Evolutionary conservation across 2,797 vertebrate genomes (phyloP), one percentile per base, ranked within the genome.

Genomic region (Netta rufina): DNA sequence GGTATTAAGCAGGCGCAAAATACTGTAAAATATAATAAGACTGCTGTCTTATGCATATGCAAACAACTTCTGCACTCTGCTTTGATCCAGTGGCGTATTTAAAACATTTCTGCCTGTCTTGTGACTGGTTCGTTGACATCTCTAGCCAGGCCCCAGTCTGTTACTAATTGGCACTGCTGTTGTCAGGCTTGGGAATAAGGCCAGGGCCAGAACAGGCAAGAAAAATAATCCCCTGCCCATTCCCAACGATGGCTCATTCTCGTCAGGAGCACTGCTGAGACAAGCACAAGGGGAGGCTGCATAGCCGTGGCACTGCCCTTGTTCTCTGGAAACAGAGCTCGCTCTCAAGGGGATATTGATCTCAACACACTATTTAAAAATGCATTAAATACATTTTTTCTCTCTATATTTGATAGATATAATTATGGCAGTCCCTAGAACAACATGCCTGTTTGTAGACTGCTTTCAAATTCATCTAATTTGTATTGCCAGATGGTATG

Each of bases 401-500:
- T 71, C 70, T 85, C 1, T 77, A 7, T 85, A 84, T 87, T 95
- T 95, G 96, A 96, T 94, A 95, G 95, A 93, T 96, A 91, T 72
- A 94, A 96, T 97, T 96, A 96, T 87, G 94, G 88, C 79, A 95
- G 92, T 75, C 82, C 69, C 87, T 93, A 92, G 94, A 94, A 97
- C 92, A 97, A 97, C 94, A 95, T 70, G 95, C 93, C 96, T 90
- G 92, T 92, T 96, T 83, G 93, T 93, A 95, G 96, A 92, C 88
- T 90, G 91, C 95, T 94, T 97, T 97, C 94, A 96, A 96, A 97
- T 96, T 94, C 96, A 95, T 95, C 93, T 95, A 95, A 96, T 97
- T 97, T 95, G 92, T 96, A 95, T 94, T 97, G 95, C 96, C 96
- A 97, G 96, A 97, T 97, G 96, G 96, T 95, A 96, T 95, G 95